Percentiles rank a stretch among this genome's conserved stretches.
Evolutionary conservation across 1,140 invertebrate species (phyloP).

Genomic region (Uloborus diversus): DNA sequence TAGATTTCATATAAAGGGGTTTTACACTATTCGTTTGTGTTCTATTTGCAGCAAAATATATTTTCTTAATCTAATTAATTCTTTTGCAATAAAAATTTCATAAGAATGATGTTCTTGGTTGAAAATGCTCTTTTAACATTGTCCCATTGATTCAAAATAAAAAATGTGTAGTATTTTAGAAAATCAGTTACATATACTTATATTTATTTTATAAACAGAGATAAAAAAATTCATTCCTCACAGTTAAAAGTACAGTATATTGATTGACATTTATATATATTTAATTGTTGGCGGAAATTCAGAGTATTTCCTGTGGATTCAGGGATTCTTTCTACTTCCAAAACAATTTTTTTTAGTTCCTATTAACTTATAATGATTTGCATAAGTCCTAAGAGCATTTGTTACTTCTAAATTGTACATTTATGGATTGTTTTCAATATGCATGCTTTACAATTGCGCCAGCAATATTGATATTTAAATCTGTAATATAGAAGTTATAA

Average conservation of each 20-base stretch:
- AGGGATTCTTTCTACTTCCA: constrained; percentile 15
- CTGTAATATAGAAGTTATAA: not conserved
- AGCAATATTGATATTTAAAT: not conserved
- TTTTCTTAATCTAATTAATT: no score
- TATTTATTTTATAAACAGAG: not conserved
- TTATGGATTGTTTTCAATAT: constrained; percentile 29
- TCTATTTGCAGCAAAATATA: no score
- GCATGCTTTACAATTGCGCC: constrained; percentile 16
- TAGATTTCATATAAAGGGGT: no score
- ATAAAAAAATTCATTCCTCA: not conserved
- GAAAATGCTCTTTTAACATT: not conserved
- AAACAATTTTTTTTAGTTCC: constrained; percentile 46
- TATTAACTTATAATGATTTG: not conserved
- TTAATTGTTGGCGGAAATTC: constrained; percentile 31
- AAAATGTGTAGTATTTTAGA: not conserved
- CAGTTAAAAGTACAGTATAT: not conserved
- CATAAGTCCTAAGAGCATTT: not conserved
- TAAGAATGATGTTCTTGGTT: not conserved
- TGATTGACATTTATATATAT: not conserved
- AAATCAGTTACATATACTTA: not conserved
- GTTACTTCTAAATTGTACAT: constrained; percentile 3
- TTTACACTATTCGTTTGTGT: no score
- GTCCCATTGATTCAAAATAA: not conserved
- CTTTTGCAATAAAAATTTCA: no score
- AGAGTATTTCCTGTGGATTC: constrained; percentile 35